Percentiles rank a stretch among this genome's conserved stretches.
Conservation (phyloP, 2,797 vertebrate species). For the Ispidina picta region DNA sequence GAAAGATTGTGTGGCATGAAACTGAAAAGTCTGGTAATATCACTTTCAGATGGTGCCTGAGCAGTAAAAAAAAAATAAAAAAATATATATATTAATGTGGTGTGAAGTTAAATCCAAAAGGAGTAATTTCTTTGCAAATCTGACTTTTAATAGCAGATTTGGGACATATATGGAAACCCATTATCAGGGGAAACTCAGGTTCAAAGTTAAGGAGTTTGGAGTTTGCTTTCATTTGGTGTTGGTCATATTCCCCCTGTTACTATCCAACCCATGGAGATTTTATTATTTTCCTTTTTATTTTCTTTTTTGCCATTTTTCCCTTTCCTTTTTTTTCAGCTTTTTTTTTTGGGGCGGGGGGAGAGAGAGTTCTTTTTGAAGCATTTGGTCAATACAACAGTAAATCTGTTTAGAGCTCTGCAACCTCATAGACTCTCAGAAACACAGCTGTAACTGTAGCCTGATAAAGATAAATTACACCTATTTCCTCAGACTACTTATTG, state of each 20-base stretch:
- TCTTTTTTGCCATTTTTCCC: no score
- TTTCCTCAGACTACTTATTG: background rate
- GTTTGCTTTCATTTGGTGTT: background rate
- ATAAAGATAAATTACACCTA: conserved; percentile 55
- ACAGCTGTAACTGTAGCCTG: conserved; percentile 8
- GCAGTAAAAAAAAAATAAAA: no score
- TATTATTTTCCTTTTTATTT: background rate
- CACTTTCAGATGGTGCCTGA: background rate
- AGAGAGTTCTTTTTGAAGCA: background rate
- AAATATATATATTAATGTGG: no score
- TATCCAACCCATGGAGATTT: accelerated
- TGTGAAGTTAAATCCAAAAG: background rate
- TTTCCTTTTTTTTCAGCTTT: background rate
- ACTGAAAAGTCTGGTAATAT: background rate
- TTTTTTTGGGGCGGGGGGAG: no score
- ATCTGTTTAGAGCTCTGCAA: background rate
- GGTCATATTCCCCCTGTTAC: accelerated
- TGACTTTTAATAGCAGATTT: background rate
- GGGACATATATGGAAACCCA: background rate
- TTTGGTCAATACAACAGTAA: background rate
- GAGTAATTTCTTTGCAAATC: background rate
- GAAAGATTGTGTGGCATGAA: background rate
- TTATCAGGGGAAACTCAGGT: background rate
- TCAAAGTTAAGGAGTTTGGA: background rate
- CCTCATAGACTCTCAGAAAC: background rate